Conservation (phyloP, 2,888 invertebrate species). For the Volucella inanis region DNA sequence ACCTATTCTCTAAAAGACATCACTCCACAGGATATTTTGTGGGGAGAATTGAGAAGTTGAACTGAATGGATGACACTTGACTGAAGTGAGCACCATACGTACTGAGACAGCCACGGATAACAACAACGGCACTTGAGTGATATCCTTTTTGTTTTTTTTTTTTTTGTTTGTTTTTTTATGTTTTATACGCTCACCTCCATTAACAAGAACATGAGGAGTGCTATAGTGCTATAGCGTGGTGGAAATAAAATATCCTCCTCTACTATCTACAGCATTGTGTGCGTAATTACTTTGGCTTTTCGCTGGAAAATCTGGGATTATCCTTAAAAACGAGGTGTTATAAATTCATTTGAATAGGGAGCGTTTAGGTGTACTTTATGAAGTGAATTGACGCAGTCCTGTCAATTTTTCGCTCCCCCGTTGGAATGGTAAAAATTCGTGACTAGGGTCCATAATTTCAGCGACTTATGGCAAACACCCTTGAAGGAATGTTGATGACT, state of each 20-base stretch:
- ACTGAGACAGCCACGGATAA: constrained; percentile 2
- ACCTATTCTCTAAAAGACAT: constrained; percentile 47
- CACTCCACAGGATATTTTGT: constrained; percentile 31
- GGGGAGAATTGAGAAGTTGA: constrained; percentile 52
- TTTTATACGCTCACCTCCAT: background rate
- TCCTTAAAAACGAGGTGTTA: constrained; percentile 63
- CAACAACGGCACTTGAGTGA: background rate
- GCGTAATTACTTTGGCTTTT: constrained; percentile 69
- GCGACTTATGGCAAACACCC: constrained; percentile 65
- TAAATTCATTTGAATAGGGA: constrained; percentile 52
- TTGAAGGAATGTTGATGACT: constrained; percentile 68
- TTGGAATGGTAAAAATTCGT: constrained; percentile 48
- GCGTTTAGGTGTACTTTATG: constrained; percentile 44
- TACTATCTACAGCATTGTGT: constrained; percentile 42
- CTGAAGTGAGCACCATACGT: constrained; percentile 37
- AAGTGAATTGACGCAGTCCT: constrained; percentile 43
- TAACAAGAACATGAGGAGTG: constrained; percentile 22
- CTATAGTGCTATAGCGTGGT: too few relatives aligned
- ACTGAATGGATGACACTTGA: constrained; percentile 59
- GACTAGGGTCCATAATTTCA: constrained; percentile 66
- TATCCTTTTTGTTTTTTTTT: constrained; percentile 21
- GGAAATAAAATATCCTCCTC: too few relatives aligned
- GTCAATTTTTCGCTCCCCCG: constrained; percentile 26
- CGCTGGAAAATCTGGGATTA: constrained; percentile 60
- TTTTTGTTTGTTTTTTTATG: background rate